Evolutionary conservation across 2,888 invertebrate species (phyloP), one percentile per base, ranked within the genome.

Genomic region (Heliconius erato): DNA sequence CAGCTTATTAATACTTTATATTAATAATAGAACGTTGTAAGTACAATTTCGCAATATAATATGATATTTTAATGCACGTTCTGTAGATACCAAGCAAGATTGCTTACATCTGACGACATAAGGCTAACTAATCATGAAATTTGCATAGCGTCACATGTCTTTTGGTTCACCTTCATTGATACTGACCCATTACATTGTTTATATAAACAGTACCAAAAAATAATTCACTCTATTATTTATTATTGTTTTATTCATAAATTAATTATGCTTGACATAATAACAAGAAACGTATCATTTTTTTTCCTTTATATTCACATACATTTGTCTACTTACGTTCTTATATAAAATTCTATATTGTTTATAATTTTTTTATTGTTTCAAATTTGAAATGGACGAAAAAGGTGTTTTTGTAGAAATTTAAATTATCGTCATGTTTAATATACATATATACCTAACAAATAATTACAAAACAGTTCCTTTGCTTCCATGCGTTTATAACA

Each of bases 401-500:
- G 9, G 0, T 35, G 9, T 9, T 9, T 9, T 9, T 40, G 69
- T 35, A 69, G 23, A 35, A 69, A 40, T 69, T 16, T 16, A 65
- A 63, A 40, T n/a, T 23, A n/a, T 40, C n/a, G 9, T 19, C 9
- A 26, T n/a, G 14, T 77, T 26, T 67, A 67, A 28, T 26, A 44
- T 77, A 77, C 19, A 49, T 44, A 49, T 49, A 16, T 54, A 54
- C 19, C 23, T 23, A 54, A 78, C 14, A 44, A 44, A 44, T 78
- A 69, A 81, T 79, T 84, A 49, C 83, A 81, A 83, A 77, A 83
- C 63, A 82, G 80, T 77, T 72, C 44, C 84, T 35, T 32, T 59
- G 74, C 72, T 16, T 71, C 84, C 85, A 86, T 86, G 85, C 84
- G 86, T 86, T 85, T 85, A 87, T 86, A 85, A 84, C 86, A 84